Conservation (phyloP, 2,888 invertebrate species). For the Synanthedon andrenaeformis region DNA sequence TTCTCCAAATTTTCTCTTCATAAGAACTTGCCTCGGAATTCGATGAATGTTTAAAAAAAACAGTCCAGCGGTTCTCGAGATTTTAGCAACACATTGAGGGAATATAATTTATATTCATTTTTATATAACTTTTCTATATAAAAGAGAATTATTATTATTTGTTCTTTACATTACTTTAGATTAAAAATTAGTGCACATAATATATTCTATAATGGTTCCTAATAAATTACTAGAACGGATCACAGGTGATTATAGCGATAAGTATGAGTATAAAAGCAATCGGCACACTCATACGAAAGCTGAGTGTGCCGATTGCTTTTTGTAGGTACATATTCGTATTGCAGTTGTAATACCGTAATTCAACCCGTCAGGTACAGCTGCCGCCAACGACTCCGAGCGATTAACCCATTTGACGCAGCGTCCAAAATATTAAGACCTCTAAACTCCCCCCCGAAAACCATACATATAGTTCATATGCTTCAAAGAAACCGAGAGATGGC, state of each 20-base stretch:
- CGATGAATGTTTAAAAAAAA: too few relatives aligned
- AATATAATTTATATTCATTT: too few relatives aligned
- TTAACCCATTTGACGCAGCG: constrained; percentile 51
- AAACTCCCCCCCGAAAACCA: constrained; percentile 8
- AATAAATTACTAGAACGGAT: neutral
- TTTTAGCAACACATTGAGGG: too few relatives aligned
- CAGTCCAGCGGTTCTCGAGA: too few relatives aligned
- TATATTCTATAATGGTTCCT: too few relatives aligned
- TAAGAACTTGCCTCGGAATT: too few relatives aligned
- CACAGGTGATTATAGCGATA: neutral
- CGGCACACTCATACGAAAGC: neutral
- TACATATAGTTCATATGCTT: constrained; percentile 3
- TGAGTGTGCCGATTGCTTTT: constrained; percentile 22
- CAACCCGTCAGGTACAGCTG: constrained; percentile 64
- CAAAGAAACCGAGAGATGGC: constrained; percentile 11
- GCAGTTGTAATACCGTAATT: constrained; percentile 51
- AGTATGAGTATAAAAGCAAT: neutral
- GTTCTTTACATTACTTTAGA: too few relatives aligned
- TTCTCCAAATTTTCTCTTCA: too few relatives aligned
- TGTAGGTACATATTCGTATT: constrained; percentile 26
- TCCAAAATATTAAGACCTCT: constrained; percentile 1
- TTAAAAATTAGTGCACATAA: too few relatives aligned
- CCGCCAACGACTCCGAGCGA: constrained; percentile 50
- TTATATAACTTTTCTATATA: too few relatives aligned
- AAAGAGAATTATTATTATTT: too few relatives aligned